These are phyloP conservation scores for Fabriciana adippe DNA, from an alignment of 2,888 invertebrate species.

Conservation along the genomic window DNA sequence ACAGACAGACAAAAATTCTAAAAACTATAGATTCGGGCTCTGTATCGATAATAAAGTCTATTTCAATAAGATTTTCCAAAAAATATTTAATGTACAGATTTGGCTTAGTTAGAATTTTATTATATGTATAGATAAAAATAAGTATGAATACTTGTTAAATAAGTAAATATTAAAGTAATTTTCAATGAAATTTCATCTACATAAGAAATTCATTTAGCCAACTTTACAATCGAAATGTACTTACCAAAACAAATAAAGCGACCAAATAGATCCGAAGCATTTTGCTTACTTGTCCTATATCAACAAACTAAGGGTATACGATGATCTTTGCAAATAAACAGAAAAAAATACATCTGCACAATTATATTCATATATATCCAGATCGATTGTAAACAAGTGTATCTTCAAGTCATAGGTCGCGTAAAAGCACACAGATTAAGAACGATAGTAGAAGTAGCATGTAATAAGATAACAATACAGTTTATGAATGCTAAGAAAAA, in stretches of 20 bases:
- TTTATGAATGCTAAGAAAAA: neutral
- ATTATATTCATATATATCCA: conserved; percentile 38
- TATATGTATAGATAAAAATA: too few relatives aligned
- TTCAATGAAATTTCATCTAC: conserved; percentile 12
- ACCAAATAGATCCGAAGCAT: conserved; percentile 42
- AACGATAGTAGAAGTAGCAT: neutral
- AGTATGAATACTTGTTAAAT: neutral
- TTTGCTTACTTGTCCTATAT: conserved; percentile 42
- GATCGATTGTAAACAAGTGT: conserved; percentile 39
- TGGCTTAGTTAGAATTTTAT: too few relatives aligned
- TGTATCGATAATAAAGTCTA: too few relatives aligned
- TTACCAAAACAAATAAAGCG: conserved; percentile 45
- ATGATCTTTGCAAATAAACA: conserved; percentile 42
- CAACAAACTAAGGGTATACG: conserved; percentile 36
- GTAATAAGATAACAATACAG: neutral
- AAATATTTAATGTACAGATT: too few relatives aligned
- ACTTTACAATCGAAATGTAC: conserved; percentile 32
- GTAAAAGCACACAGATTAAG: conserved; percentile 19
- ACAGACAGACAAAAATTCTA: too few relatives aligned
- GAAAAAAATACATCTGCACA: conserved; percentile 38
- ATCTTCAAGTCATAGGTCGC: conserved; percentile 45
- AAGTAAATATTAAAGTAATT: neutral
- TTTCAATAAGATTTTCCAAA: too few relatives aligned
- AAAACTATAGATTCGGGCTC: too few relatives aligned
- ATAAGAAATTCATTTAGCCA: conserved; percentile 12